Base-by-base conservation (phyloP, 2,113 vertebrate species). In the Sapajus apella region DNA sequence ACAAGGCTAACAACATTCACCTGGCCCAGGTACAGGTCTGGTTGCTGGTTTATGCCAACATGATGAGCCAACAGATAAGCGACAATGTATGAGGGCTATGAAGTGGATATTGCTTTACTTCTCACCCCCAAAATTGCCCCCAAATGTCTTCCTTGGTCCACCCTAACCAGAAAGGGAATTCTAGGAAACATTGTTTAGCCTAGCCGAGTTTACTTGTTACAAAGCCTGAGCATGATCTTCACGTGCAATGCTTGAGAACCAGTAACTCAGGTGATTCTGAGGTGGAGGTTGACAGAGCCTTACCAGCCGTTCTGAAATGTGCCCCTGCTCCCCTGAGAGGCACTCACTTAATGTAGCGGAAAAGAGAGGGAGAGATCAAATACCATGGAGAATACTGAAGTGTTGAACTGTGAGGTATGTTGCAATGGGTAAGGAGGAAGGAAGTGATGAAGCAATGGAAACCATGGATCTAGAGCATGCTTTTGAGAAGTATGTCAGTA, bases 341-440 rank as follows among this genome's bases (percentile, higher is more conserved):
- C 85, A 50, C 66, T 77, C 18, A 0, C 16, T 25, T 68, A 37
- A 27, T 20, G 43, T 0, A 40, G 70, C 61, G 9, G 32, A 52
- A 77, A 75, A 83, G 86, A 84, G 43, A n/a, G 32, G 27, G 61
- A 52, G 47, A 5, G 76, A 3, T 13, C 73, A 80, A 16, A 76
- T 40, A 55, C 80, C 45, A 14, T 1, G 1, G 21, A 76, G 80
- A 84, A 14, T 6, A 25, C 66, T 23, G 14, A 45, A 95, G 55
- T n/a, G 87, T 56, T 30, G 87, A 89, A 85, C 35, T 30, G 35
- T 68, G 56, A n/a, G 35, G 55, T 90, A 35, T 90, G 96, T 90
- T 50, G 95, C 76, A 97, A 97, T 58, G 16, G 11, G 20, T 6
- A 1, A 86, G 89, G 88, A 91, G 93, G 96, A 96, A 94, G 89